A percentile compares a stretch with the other conserved stretches of the same genome.
These are phyloP conservation scores for Smutsia gigantea DNA, from an alignment of 2,797 vertebrate genomes.

Conservation along the genomic window DNA sequence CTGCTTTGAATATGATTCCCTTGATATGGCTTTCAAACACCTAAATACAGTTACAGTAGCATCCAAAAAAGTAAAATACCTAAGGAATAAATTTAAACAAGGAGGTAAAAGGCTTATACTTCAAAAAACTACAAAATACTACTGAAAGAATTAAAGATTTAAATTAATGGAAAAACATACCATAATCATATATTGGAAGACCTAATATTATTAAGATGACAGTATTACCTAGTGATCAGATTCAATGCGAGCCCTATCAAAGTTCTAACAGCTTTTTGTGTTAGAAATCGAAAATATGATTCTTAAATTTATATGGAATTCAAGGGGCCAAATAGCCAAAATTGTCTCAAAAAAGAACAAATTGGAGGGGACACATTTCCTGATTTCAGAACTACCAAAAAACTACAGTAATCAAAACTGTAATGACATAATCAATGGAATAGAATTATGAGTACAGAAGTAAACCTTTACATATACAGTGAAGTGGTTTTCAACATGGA, in stretches of 20 bases:
- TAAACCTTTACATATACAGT: background rate
- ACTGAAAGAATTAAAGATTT: background rate
- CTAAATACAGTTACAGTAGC: background rate
- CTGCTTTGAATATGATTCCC: background rate
- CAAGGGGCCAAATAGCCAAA: background rate
- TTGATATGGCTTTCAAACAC: background rate
- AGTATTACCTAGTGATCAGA: background rate
- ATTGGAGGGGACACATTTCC: background rate
- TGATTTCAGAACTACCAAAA: background rate
- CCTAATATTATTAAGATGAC: slow-evolving; percentile 24
- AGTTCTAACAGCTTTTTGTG: background rate
- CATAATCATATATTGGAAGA: background rate
- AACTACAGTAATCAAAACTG: background rate
- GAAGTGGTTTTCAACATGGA: background rate
- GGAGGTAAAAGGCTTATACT: background rate
- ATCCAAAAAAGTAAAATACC: background rate
- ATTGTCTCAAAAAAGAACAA: background rate
- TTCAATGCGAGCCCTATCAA: background rate
- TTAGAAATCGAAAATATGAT: slow-evolving; percentile 4
- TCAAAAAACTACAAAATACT: background rate
- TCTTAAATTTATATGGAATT: background rate
- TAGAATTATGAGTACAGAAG: background rate
- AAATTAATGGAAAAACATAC: background rate
- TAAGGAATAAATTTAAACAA: too few relatives aligned
- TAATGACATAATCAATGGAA: background rate